Evolutionary conservation across 2,113 vertebrate genomes (phyloP).

Genomic region (Syngnathus floridae): DNA sequence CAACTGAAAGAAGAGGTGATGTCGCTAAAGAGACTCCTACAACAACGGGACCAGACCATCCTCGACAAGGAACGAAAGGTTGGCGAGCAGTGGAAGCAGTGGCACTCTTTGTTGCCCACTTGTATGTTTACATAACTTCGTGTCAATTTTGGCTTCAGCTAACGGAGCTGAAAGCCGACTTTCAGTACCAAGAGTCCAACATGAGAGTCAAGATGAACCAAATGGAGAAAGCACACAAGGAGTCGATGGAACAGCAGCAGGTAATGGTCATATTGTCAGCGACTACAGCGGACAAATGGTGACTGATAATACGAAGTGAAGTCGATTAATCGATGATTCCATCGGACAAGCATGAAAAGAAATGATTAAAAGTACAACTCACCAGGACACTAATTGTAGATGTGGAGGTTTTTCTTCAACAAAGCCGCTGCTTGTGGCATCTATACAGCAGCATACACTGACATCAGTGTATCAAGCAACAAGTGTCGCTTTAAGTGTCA

Average conservation of each 20-base stretch:
- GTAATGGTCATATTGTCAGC: constrained; percentile 52
- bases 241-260: constrained; percentile 93
- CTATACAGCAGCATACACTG: neutral
- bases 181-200: constrained; percentile 97
- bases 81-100: neutral
- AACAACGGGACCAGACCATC: constrained; percentile 96
- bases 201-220: constrained; percentile 98
- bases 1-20: constrained; percentile 99
- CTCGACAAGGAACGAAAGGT: constrained; percentile 98
- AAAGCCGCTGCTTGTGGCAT: too few species aligned
- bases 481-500: neutral
- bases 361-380: neutral
- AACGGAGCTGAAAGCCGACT: constrained; percentile 95
- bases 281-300: neutral
- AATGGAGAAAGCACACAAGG: constrained; percentile 98
- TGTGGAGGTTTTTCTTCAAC: too few species aligned
- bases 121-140: neutral
- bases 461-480: neutral
- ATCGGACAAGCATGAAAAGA: neutral
- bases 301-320: too few species aligned
- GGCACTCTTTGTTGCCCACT: neutral
- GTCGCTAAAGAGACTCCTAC: constrained; percentile 93
- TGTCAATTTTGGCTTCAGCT: constrained; percentile 67
- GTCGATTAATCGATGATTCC: too few species aligned
- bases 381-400: neutral